These are phyloP conservation scores for Hypotaenidia philippensis DNA, from an alignment of 2,797 vertebrate genomes.

Conservation along the genomic window DNA sequence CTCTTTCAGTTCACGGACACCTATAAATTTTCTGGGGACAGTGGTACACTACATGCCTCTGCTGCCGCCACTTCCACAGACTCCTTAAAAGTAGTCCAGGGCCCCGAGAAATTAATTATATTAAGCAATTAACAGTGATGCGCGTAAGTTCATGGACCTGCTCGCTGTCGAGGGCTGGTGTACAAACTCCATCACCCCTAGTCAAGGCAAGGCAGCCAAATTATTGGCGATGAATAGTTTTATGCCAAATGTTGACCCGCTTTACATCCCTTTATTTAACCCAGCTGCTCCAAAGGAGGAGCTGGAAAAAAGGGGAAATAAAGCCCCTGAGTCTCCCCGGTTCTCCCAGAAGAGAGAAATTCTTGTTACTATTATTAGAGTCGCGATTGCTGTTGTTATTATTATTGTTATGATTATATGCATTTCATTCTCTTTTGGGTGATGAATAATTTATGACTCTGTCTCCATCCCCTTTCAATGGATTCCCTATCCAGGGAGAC, in stretches of 20 bases:
- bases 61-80: background rate
- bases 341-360: background rate
- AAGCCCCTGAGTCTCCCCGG: background rate
- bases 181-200: background rate
- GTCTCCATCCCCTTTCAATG: slow-evolving; percentile 53
- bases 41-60: background rate
- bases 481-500: slow-evolving; percentile 65
- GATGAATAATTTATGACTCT: slow-evolving; percentile 68
- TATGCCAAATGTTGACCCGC: background rate
- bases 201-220: background rate
- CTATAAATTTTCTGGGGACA: slow-evolving; percentile 38
- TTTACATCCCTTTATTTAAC: background rate
- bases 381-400: slow-evolving; percentile 35
- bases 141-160: background rate
- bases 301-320: background rate
- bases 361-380: background rate
- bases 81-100: background rate
- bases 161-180: background rate
- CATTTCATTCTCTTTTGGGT: slow-evolving; percentile 41
- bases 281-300: background rate
- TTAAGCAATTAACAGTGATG: background rate
- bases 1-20: slow-evolving; percentile 33
- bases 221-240: background rate
- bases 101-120: background rate
- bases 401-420: slow-evolving; percentile 63